These are phyloP conservation scores for Apantesis nais DNA, from an alignment of 2,888 invertebrate genomes.

Conservation along the genomic window DNA sequence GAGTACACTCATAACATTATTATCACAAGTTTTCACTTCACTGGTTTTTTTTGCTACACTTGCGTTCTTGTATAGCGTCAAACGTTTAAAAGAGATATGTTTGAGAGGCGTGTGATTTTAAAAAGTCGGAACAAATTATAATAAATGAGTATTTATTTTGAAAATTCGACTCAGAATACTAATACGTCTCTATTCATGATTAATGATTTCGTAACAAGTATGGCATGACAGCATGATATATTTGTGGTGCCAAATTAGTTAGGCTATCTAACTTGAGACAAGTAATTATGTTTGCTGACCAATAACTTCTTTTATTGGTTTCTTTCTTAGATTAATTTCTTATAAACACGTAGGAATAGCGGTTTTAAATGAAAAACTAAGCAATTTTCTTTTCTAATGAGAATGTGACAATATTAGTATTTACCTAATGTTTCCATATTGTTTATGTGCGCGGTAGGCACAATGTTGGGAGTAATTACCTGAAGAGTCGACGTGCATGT, in stretches of 20 bases:
- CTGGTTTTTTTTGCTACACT: not conserved
- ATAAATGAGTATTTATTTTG: not conserved
- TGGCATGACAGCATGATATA: not conserved
- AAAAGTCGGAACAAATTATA: not conserved
- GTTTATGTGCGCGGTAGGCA: constrained; percentile 26
- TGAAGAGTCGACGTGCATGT: constrained; percentile 23
- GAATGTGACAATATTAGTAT: constrained; percentile 28
- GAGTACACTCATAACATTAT: not conserved
- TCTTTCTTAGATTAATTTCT: too few relatives aligned
- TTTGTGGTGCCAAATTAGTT: not conserved
- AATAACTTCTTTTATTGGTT: not conserved
- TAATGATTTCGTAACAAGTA: not conserved
- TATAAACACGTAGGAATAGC: not conserved
- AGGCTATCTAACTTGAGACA: not conserved
- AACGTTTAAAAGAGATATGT: not conserved
- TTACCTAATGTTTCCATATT: constrained; percentile 17
- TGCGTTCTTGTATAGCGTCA: not conserved
- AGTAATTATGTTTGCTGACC: not conserved
- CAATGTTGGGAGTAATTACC: constrained; percentile 42
- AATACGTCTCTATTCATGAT: not conserved
- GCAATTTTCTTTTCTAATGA: constrained; percentile 5
- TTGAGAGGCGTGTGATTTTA: not conserved
- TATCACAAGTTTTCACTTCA: not conserved
- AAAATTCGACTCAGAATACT: not conserved
- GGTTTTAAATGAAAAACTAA: not conserved